Evolutionary conservation across 2,797 vertebrate genomes (phyloP).

Genomic region (Myripristis jacobus): DNA sequence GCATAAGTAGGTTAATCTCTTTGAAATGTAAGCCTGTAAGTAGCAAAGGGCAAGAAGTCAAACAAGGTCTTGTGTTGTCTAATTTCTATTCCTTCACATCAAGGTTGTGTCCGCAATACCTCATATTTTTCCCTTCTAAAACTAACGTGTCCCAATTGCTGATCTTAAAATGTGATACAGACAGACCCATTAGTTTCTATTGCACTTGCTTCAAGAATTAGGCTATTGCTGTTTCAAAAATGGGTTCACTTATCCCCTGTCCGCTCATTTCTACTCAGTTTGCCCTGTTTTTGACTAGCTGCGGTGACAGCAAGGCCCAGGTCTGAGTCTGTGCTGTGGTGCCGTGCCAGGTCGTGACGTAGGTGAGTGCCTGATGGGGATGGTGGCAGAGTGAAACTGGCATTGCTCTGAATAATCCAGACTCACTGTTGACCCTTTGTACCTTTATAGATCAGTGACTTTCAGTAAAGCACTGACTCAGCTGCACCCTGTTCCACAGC

Average conservation of each 20-base stretch:
- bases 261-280: not conserved
- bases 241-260: conserved; percentile 50
- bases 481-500: not conserved
- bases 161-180: conserved; percentile 10
- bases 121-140: too few relatives aligned
- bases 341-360: conserved; percentile 31
- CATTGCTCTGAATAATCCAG: conserved; percentile 6
- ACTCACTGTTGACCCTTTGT: not conserved
- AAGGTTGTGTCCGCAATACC: too few relatives aligned
- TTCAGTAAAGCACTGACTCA: not conserved
- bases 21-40: too few relatives aligned
- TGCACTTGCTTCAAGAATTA: conserved; percentile 36
- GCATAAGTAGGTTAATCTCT: too few relatives aligned
- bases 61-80: too few relatives aligned
- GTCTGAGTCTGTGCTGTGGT: conserved; percentile 3
- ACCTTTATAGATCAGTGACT: not conserved
- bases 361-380: not conserved
- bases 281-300: conserved; percentile 41
- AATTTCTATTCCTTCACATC: too few relatives aligned
- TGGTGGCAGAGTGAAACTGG: not conserved
- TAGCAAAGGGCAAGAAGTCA: too few relatives aligned
- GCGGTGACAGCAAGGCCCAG: conserved; percentile 30
- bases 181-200: conserved; percentile 36
- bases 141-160: not conserved
- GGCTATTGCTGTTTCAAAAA: conserved; percentile 52